Conservation (phyloP, 2,797 vertebrate species). For the Catharus ustulatus region DNA sequence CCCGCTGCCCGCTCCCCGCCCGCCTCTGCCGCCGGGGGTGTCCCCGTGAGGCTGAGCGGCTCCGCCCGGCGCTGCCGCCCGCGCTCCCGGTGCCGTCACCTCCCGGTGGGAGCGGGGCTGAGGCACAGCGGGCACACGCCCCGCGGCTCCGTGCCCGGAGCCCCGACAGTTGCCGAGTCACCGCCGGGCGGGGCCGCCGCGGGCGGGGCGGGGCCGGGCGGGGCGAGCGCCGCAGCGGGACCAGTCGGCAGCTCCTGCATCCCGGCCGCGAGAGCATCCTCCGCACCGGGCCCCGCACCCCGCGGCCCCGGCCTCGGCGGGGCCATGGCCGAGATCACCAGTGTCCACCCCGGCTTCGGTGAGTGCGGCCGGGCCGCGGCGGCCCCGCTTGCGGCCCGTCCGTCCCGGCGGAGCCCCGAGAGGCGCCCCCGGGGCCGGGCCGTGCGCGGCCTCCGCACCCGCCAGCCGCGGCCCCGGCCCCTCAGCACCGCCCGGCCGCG, state of each 20-base stretch:
- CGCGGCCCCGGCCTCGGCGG: constrained; percentile 6
- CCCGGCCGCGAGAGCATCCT: constrained; percentile 68
- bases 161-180: constrained; percentile 30
- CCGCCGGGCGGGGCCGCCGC: neutral
- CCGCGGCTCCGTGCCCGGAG: neutral
- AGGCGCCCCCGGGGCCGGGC: neutral
- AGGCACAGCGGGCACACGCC: neutral
- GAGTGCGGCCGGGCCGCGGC: constrained; percentile 38
- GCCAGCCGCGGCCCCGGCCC: too few species aligned
- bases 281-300: constrained; percentile 14
- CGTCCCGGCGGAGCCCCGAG: neutral
- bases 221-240: constrained; percentile 57
- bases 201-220: neutral
- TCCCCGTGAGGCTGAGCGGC: too few species aligned
- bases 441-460: neutral
- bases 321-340: constrained; percentile 81
- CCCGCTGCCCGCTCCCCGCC: neutral
- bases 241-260: constrained; percentile 73
- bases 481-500: neutral
- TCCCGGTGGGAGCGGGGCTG: neutral
- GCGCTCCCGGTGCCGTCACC: neutral
- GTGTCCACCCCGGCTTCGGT: constrained; percentile 76
- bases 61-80: too few species aligned
- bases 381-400: neutral
- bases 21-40: too few species aligned